Evolutionary conservation across 2,888 invertebrate species (phyloP).

Genomic region (Acronicta alni): DNA sequence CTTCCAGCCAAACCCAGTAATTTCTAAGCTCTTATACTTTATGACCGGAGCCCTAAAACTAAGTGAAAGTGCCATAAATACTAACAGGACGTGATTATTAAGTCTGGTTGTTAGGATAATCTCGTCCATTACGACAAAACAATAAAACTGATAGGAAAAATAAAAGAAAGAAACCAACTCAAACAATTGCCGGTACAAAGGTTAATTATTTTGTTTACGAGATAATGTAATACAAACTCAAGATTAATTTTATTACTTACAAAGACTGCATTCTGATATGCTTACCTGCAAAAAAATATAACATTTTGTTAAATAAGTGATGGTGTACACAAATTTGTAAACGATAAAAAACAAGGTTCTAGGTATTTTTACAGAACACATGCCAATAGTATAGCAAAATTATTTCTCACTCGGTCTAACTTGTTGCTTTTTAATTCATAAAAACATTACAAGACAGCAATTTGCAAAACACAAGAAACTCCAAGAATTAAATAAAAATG

Average conservation of each 20-base stretch:
- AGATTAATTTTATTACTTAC: slow-evolving; percentile 28
- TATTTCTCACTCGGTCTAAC: too few relatives aligned
- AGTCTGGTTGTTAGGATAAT: slow-evolving; percentile 34
- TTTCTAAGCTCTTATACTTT: slow-evolving; percentile 14
- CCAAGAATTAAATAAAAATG: slow-evolving; percentile 13
- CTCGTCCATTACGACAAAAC: slow-evolving; percentile 33
- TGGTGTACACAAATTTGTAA: slow-evolving; percentile 2
- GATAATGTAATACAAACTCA: slow-evolving; percentile 8
- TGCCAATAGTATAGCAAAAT: too few relatives aligned
- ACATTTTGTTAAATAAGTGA: slow-evolving; percentile 2
- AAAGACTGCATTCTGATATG: slow-evolving; percentile 18
- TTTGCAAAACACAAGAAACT: not conserved
- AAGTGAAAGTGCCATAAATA: slow-evolving; percentile 45
- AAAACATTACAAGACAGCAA: too few relatives aligned
- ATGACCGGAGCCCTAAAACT: slow-evolving; percentile 24
- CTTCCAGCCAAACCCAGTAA: not conserved
- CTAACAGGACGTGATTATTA: slow-evolving; percentile 28
- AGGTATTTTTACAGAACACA: too few relatives aligned
- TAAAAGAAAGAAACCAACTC: slow-evolving; percentile 25
- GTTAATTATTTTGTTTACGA: slow-evolving; percentile 40
- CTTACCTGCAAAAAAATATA: slow-evolving; percentile 49
- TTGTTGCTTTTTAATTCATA: too few relatives aligned
- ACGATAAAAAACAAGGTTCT: too few relatives aligned
- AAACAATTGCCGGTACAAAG: slow-evolving; percentile 17
- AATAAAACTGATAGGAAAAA: slow-evolving; percentile 16